Percentiles rank a stretch among this genome's conserved stretches.
phyloP scores from a whole-genome alignment of 1,140 invertebrate genomes.

The Meloidogyne chitwoodi region DNA sequence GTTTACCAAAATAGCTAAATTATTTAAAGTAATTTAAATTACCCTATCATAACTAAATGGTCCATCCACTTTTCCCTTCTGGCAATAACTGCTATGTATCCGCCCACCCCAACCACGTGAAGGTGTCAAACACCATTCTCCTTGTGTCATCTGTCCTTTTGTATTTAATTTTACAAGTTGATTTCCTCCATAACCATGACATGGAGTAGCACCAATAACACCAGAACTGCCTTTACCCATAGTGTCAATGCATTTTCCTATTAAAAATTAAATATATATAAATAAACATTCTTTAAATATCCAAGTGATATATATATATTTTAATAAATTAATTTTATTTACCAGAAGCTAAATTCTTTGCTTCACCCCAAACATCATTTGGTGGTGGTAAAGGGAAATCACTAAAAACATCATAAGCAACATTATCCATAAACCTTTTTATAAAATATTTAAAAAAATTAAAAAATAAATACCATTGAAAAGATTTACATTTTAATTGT shows the following conservation, averaged over 20 bases:
- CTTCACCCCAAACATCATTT: constrained; percentile 89
- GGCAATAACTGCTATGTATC: constrained; percentile 80
- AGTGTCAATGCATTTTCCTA: constrained; percentile 77
- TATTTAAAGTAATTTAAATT: constrained; percentile 6
- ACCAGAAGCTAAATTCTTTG: constrained; percentile 60
- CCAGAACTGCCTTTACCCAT: constrained; percentile 79
- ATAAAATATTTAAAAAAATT: background rate
- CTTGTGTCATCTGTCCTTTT: constrained; percentile 86
- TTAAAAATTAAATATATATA: background rate
- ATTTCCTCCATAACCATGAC: constrained; percentile 90
- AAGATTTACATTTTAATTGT: constrained; percentile 79
- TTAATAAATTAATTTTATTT: no score
- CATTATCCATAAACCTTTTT: constrained; percentile 77
- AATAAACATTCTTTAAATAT: no score
- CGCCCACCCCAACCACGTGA: constrained; percentile 68
- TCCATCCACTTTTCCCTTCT: constrained; percentile 82
- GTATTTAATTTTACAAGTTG: constrained; percentile 86
- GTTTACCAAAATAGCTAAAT: no score
- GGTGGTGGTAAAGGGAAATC: constrained; percentile 88
- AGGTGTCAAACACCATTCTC: constrained; percentile 74
- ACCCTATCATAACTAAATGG: constrained; percentile 81
- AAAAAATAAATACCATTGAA: constrained; percentile 71
- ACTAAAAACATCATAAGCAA: constrained; percentile 83
- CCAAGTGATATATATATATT: no score
- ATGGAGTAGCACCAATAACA: constrained; percentile 75